Percentiles rank a stretch among this genome's conserved stretches.
Conservation (phyloP, 2,888 invertebrate species). For the Rotaria macrura region DNA sequence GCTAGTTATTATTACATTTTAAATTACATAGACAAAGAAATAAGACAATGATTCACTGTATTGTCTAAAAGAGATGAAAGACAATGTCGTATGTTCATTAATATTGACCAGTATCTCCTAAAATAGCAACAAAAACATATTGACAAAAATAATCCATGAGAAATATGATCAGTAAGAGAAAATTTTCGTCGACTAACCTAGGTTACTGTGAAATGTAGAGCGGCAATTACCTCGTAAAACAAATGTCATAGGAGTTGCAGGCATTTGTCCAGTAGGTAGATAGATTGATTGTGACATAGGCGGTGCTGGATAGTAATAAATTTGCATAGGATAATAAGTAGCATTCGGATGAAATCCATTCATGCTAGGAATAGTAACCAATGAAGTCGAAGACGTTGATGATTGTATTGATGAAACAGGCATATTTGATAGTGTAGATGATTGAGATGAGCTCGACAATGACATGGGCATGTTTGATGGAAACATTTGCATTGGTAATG, state of each 20-base stretch:
- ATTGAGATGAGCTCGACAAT: neutral
- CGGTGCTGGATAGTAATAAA: neutral
- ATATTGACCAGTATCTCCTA: neutral
- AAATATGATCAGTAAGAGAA: too few species aligned
- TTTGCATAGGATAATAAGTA: conserved; percentile 16
- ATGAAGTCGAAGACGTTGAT: neutral
- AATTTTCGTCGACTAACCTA: too few species aligned
- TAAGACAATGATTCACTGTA: neutral
- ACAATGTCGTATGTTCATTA: neutral
- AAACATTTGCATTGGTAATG: neutral
- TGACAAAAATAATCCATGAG: too few species aligned
- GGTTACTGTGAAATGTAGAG: too few species aligned
- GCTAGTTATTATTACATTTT: neutral
- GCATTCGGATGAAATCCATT: neutral
- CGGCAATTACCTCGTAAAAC: neutral
- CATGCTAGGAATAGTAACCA: neutral
- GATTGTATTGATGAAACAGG: neutral
- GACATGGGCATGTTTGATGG: neutral
- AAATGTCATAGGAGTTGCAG: neutral
- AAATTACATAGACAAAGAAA: neutral
- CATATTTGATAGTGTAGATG: neutral
- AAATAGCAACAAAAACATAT: too few species aligned
- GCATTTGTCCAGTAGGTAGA: neutral
- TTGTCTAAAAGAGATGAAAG: neutral
- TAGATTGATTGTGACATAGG: neutral